These are phyloP conservation scores for Dermatemys mawii DNA, from an alignment of 2,113 vertebrate genomes.

Conservation along the genomic window DNA sequence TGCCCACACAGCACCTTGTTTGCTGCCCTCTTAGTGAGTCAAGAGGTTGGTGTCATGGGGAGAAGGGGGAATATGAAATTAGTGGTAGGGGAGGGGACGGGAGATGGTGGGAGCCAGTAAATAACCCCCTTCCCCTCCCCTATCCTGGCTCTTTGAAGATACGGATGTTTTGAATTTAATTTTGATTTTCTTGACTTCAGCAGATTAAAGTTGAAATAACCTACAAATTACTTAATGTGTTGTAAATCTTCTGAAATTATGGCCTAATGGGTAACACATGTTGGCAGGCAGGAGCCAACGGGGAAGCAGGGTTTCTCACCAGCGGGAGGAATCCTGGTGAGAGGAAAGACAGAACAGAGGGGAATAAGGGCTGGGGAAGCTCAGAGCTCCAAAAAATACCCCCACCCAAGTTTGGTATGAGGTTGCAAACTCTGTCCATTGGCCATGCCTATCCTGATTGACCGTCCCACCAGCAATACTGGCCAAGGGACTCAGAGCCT, in stretches of 20 bases:
- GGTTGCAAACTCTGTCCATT: neutral
- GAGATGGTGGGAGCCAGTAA: constrained; percentile 29
- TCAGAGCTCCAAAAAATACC: neutral
- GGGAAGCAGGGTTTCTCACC: constrained; percentile 54
- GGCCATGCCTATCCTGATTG: accelerated
- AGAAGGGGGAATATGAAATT: neutral
- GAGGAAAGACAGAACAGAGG: constrained; percentile 15
- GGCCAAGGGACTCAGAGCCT: neutral
- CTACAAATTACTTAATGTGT: constrained; percentile 93
- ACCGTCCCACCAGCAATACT: neutral
- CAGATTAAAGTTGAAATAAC: constrained; percentile 90
- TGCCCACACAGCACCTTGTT: neutral
- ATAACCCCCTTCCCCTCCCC: constrained; percentile 47
- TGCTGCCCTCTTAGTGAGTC: neutral
- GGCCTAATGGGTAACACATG: constrained; percentile 90
- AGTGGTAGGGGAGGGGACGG: neutral
- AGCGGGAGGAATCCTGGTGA: constrained; percentile 56
- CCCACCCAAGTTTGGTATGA: accelerated
- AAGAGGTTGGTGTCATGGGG: neutral
- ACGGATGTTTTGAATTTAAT: constrained; percentile 87
- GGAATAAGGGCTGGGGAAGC: neutral
- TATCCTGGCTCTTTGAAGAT: constrained; percentile 80
- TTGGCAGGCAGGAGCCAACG: constrained; percentile 73
- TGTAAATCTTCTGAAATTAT: constrained; percentile 90
- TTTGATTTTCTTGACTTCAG: constrained; percentile 86